These are phyloP conservation scores for Synanthedon formicaeformis DNA, from an alignment of 2,888 invertebrate genomes.

Conservation along the genomic window DNA sequence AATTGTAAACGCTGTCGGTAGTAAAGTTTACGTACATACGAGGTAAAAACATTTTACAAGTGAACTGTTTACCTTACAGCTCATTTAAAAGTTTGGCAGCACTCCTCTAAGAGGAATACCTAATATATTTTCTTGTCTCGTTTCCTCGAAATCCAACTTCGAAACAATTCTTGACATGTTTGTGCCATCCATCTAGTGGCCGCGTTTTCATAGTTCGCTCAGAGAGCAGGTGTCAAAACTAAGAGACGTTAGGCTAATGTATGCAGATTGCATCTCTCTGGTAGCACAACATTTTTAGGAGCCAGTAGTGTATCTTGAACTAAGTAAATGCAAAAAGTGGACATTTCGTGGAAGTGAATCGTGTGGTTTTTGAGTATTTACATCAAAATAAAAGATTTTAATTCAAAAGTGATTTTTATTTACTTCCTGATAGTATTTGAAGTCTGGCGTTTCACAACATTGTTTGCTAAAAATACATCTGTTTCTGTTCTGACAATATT, in stretches of 20 bases:
- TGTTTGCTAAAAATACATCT: too few relatives aligned
- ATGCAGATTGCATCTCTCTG: conserved; percentile 62
- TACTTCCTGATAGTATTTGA: too few relatives aligned
- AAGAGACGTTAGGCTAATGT: conserved; percentile 64
- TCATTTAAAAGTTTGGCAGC: conserved; percentile 28
- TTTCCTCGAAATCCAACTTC: conserved; percentile 30
- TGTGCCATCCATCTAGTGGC: conserved; percentile 51
- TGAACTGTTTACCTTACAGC: conserved; percentile 7
- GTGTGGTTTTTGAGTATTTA: too few relatives aligned
- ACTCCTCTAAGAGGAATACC: conserved; percentile 18
- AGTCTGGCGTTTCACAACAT: too few relatives aligned
- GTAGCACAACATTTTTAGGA: background rate
- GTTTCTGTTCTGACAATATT: too few relatives aligned
- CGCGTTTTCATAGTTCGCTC: conserved; percentile 32
- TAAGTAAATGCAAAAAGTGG: too few relatives aligned
- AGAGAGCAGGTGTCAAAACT: conserved; percentile 68
- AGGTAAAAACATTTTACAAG: too few relatives aligned
- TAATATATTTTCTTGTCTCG: conserved; percentile 22
- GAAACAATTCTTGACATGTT: conserved; percentile 52
- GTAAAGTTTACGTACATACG: too few relatives aligned
- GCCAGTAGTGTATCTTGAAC: background rate
- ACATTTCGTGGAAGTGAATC: too few relatives aligned
- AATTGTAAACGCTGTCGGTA: too few relatives aligned
- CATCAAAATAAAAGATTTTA: too few relatives aligned
- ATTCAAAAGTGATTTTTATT: too few relatives aligned